A percentile compares a stretch with the other conserved stretches of the same genome.
These are phyloP conservation scores for Cassiopea andromeda DNA, from an alignment of 30 jellyfish, hydroid and myxozoan genomes.

Conservation along the genomic window DNA sequence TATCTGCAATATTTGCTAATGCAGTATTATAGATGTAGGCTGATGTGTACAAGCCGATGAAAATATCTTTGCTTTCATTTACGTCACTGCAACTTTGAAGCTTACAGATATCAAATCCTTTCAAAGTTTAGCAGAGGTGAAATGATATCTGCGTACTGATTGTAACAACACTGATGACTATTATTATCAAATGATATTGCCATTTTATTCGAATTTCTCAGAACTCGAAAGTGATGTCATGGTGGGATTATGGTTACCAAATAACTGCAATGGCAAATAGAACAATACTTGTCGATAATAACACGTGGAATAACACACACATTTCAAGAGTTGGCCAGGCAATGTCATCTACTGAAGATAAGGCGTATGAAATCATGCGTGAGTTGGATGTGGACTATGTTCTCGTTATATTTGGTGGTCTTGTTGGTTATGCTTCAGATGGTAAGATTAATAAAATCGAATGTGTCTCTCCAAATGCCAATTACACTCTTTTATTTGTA, in stretches of 20 bases:
- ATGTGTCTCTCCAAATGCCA: too few relatives aligned
- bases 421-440: slow-evolving; percentile 99
- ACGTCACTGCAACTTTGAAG: too few relatives aligned
- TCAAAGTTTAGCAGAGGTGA: too few relatives aligned
- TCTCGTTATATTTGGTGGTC: slow-evolving; percentile 97
- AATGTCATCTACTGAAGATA: slow-evolving; percentile 98
- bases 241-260: slow-evolving; percentile 99
- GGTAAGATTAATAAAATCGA: slow-evolving; percentile 48
- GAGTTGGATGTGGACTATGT: slow-evolving; percentile 98
- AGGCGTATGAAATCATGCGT: slow-evolving; percentile 96
- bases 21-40: too few relatives aligned
- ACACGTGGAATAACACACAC: slow-evolving; percentile 98
- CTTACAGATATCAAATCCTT: too few relatives aligned
- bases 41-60: too few relatives aligned
- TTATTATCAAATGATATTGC: background rate
- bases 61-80: too few relatives aligned
- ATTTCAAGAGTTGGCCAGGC: slow-evolving; percentile 99
- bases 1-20: too few relatives aligned
- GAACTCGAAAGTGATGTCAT: slow-evolving; percentile 99
- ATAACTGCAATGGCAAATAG: slow-evolving; percentile 99
- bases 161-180: background rate
- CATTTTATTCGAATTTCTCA: background rate
- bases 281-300: slow-evolving; percentile 94
- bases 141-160: too few relatives aligned
- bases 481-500: too few relatives aligned